phyloP scores from a whole-genome alignment of 1,140 invertebrate genomes.

The Pantala flavescens region DNA sequence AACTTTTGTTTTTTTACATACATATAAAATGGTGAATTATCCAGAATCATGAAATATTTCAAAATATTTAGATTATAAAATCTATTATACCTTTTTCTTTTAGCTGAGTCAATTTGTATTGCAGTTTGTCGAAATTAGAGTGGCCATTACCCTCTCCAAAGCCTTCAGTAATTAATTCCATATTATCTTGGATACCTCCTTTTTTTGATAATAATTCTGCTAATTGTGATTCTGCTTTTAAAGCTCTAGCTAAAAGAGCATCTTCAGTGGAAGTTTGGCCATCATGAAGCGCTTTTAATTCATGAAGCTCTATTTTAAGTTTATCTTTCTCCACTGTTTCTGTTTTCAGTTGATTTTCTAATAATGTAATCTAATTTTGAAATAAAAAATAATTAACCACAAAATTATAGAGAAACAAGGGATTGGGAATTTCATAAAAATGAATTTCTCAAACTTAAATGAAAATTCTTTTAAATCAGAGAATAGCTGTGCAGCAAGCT shows the following conservation, averaged over 20 bases:
- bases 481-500: constrained; percentile 23
- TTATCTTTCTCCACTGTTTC: constrained; percentile 29
- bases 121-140: constrained; percentile 25
- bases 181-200: constrained; percentile 38
- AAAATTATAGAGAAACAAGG: not conserved
- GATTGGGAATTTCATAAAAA: not conserved
- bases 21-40: no score
- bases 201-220: constrained; percentile 37
- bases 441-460: constrained; percentile 6
- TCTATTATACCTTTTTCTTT: constrained; percentile 33
- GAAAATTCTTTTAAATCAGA: constrained; percentile 24
- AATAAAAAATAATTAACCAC: not conserved
- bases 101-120: constrained; percentile 34
- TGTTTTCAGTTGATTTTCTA: constrained; percentile 27
- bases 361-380: constrained; percentile 22
- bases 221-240: constrained; percentile 45
- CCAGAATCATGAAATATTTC: no score
- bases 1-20: no score
- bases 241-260: constrained; percentile 40
- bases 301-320: constrained; percentile 25
- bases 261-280: constrained; percentile 42
- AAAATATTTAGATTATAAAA: no score
- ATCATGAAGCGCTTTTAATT: constrained; percentile 43
- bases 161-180: constrained; percentile 53
- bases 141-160: constrained; percentile 39